Percentiles rank a stretch among this genome's conserved stretches.
These are phyloP conservation scores for Drosophila nr. perissopoda DNA, from an alignment of 2,888 invertebrate genomes.

Conservation along the genomic window DNA sequence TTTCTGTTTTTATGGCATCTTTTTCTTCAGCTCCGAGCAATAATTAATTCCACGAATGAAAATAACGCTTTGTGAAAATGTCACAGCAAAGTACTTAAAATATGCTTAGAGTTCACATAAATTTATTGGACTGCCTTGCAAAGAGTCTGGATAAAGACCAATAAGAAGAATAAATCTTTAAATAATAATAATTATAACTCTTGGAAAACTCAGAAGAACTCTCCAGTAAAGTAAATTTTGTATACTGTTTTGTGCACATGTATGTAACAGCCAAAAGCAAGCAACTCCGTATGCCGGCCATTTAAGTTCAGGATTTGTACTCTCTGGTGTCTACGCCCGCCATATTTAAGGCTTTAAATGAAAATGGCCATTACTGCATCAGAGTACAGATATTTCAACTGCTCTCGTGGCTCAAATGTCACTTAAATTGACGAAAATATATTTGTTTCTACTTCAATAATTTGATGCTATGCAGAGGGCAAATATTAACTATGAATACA, in stretches of 20 bases:
- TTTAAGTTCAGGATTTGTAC: background rate
- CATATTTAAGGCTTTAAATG: background rate
- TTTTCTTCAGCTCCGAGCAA: constrained; percentile 11
- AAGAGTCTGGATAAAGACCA: background rate
- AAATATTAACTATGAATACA: background rate
- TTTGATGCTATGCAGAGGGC: too few relatives aligned
- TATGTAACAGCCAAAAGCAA: too few relatives aligned
- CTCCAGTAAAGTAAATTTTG: too few relatives aligned
- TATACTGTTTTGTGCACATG: too few relatives aligned
- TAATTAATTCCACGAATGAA: constrained; percentile 1
- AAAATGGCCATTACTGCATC: background rate
- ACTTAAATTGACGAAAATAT: background rate
- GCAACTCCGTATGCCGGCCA: background rate
- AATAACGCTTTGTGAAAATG: background rate
- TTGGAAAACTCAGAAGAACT: background rate
- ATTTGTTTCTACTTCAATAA: background rate
- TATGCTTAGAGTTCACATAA: background rate
- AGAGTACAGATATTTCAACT: background rate
- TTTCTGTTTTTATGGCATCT: constrained; percentile 32
- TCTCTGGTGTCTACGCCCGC: background rate
- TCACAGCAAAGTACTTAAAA: background rate
- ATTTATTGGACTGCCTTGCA: background rate
- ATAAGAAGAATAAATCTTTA: background rate
- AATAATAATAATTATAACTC: background rate
- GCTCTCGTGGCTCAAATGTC: background rate